phyloP scores from a whole-genome alignment of 2,888 invertebrate species.

The Abrostola triplasia region DNA sequence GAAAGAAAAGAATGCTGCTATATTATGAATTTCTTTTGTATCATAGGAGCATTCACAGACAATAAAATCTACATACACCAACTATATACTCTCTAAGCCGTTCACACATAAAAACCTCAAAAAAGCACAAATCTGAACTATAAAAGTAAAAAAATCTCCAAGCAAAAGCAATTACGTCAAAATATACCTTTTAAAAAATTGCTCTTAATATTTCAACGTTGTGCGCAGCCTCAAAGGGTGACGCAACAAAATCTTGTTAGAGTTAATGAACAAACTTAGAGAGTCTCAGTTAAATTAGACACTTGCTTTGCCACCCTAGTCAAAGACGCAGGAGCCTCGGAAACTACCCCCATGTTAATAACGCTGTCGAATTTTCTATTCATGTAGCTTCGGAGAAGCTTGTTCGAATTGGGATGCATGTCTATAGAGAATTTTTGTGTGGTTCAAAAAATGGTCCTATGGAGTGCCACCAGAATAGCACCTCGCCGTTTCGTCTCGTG shows the following conservation, averaged over 20 bases:
- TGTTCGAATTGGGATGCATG: conserved; percentile 1
- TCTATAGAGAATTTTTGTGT: background rate
- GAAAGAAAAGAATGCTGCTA: no score
- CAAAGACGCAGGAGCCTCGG: conserved; percentile 19
- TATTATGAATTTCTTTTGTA: no score
- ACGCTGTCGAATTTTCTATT: conserved; percentile 50
- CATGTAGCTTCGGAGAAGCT: conserved; percentile 27
- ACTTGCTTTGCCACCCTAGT: conserved; percentile 66
- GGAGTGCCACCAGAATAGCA: background rate
- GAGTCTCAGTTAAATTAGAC: conserved; percentile 76
- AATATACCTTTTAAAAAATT: conserved; percentile 47
- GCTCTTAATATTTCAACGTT: conserved; percentile 73
- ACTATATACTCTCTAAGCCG: background rate
- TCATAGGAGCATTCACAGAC: no score
- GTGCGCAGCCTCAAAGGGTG: conserved; percentile 76
- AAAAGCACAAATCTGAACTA: conserved; percentile 21
- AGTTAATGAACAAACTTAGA: conserved; percentile 85
- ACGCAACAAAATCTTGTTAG: conserved; percentile 81
- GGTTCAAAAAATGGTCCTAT: no score
- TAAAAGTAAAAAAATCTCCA: conserved; percentile 24
- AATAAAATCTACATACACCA: no score
- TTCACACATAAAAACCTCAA: background rate
- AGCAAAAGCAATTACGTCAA: conserved; percentile 49
- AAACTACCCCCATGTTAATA: conserved; percentile 52
- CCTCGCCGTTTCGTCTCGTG: background rate